Conservation (phyloP, 2,888 invertebrate genomes). For the Linyphia triangularis region DNA sequence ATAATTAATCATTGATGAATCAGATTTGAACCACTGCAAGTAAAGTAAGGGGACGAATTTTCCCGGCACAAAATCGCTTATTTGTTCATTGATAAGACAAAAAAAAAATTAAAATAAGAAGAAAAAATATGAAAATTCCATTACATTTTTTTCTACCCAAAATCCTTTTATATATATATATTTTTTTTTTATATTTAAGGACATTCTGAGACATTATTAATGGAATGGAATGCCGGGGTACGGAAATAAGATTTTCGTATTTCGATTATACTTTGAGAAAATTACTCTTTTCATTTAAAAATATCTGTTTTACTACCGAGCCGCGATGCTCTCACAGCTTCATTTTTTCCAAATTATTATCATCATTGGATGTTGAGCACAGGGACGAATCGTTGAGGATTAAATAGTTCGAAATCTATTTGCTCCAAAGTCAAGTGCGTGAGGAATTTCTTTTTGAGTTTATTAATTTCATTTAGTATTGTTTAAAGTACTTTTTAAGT, state of each 20-base stretch:
- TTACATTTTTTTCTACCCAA: constrained; percentile 62
- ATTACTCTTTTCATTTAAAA: constrained; percentile 66
- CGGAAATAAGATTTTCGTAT: constrained; percentile 70
- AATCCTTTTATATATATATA: constrained; percentile 54
- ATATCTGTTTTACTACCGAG: constrained; percentile 13
- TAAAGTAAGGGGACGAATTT: background rate
- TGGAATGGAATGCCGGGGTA: constrained; percentile 57
- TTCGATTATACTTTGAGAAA: constrained; percentile 71
- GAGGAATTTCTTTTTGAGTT: background rate
- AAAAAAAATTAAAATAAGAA: constrained; percentile 44
- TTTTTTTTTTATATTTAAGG: constrained; percentile 49
- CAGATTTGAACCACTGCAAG: constrained; percentile 49
- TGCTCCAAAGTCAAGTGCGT: constrained; percentile 40
- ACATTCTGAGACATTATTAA: constrained; percentile 65
- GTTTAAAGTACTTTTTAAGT: constrained; percentile 28
- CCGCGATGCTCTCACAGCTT: constrained; percentile 19
- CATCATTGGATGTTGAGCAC: constrained; percentile 13
- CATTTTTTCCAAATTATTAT: constrained; percentile 47
- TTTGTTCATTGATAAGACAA: constrained; percentile 65
- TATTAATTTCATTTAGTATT: constrained; percentile 20
- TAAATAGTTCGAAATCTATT: constrained; percentile 51
- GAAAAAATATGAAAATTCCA: constrained; percentile 66
- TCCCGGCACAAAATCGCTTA: constrained; percentile 44
- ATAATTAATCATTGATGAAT: constrained; percentile 72
- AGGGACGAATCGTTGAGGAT: constrained; percentile 27